Conservation (phyloP, 2,888 invertebrate species). For the Torymus auratus region DNA sequence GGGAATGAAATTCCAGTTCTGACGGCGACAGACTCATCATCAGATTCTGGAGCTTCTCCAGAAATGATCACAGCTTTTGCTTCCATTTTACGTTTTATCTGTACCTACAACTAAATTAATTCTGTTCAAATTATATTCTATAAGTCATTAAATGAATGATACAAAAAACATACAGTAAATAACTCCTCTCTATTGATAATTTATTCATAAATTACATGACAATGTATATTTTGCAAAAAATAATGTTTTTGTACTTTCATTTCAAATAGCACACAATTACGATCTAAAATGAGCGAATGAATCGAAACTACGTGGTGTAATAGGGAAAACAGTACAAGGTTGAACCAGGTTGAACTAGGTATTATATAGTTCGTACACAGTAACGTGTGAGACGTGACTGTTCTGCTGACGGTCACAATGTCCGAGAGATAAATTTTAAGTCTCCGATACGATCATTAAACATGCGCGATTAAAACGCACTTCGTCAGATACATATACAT, state of each 20-base stretch:
- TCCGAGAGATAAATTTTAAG: too few species aligned
- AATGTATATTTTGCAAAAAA: too few species aligned
- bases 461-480: too few species aligned
- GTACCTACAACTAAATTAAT: neutral
- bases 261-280: too few species aligned
- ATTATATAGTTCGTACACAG: neutral
- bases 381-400: neutral
- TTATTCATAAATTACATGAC: too few species aligned
- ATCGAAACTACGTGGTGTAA: slow-evolving; percentile 42
- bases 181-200: neutral
- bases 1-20: slow-evolving; percentile 68
- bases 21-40: slow-evolving; percentile 70
- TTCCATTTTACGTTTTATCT: slow-evolving; percentile 65
- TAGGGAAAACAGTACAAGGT: neutral
- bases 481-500: too few species aligned
- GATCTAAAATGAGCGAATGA: slow-evolving; percentile 17
- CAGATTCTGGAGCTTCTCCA: slow-evolving; percentile 75
- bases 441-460: neutral
- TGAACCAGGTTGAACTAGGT: too few species aligned
- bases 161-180: neutral
- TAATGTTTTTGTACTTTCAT: too few species aligned
- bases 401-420: slow-evolving; percentile 6
- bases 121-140: neutral
- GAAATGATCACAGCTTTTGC: slow-evolving; percentile 72
- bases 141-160: neutral